Evolutionary conservation across 2,113 vertebrate species (phyloP).

Genomic region (Gallinago undulata): DNA sequence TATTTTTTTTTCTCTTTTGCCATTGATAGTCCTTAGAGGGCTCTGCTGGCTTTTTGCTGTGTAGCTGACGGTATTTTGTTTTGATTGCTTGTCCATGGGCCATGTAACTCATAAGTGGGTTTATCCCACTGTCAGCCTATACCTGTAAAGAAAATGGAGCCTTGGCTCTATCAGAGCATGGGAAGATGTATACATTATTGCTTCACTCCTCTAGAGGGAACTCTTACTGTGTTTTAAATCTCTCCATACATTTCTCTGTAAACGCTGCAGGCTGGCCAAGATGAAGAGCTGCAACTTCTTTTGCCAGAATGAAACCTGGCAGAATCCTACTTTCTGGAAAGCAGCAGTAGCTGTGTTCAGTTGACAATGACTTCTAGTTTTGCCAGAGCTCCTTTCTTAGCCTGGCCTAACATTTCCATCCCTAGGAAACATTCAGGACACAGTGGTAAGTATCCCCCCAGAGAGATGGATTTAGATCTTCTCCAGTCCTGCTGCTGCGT

Average conservation of each 20-base stretch:
- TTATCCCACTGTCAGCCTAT: background rate
- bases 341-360: background rate
- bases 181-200: background rate
- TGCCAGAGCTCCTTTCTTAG: background rate
- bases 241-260: background rate
- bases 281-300: background rate
- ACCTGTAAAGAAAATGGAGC: background rate
- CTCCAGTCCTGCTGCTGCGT: background rate
- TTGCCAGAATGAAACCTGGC: background rate
- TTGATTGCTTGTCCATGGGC: background rate
- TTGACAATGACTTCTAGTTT: background rate
- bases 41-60: background rate
- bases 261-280: background rate
- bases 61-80: background rate
- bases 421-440: background rate
- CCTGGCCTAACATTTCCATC: background rate
- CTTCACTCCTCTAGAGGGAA: constrained; percentile 57
- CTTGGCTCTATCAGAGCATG: background rate
- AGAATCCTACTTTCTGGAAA: background rate
- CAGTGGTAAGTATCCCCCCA: background rate
- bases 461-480: background rate
- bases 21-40: background rate
- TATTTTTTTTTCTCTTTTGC: background rate
- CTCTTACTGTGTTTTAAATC: constrained; percentile 5
- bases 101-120: background rate